These are phyloP conservation scores for Polietes domitor DNA, from an alignment of 2,888 invertebrate genomes.

Conservation along the genomic window DNA sequence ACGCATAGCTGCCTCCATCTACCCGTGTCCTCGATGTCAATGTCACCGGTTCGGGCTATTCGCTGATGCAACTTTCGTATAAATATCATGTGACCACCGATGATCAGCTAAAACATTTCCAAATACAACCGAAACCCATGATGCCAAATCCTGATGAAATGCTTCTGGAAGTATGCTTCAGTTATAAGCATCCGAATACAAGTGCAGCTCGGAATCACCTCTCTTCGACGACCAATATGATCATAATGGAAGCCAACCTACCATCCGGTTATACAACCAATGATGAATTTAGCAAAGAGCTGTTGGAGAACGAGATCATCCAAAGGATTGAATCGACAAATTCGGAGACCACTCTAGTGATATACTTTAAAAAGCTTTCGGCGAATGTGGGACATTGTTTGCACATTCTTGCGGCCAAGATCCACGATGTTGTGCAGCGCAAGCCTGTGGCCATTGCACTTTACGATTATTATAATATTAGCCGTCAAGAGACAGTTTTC, in stretches of 20 bases:
- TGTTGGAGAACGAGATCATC: conserved; percentile 4
- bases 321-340: conserved; percentile 40
- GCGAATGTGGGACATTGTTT: conserved; percentile 83
- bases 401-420: conserved; percentile 91
- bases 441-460: conserved; percentile 92
- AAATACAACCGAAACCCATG: conserved; percentile 12
- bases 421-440: conserved; percentile 91
- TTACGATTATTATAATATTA: conserved; percentile 95
- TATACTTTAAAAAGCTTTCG: conserved; percentile 26
- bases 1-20: conserved; percentile 9
- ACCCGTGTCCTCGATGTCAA: conserved; percentile 9
- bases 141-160: conserved; percentile 19
- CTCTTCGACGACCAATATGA: conserved; percentile 5
- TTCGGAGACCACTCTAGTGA: conserved; percentile 14
- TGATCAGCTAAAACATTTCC: background rate
- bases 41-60: conserved; percentile 4
- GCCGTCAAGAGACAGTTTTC: conserved; percentile 43
- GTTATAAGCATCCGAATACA: background rate
- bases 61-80: conserved; percentile 28
- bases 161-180: conserved; percentile 30
- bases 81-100: conserved; percentile 18
- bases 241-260: conserved; percentile 90
- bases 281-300: conserved; percentile 18
- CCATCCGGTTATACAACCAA: conserved; percentile 89
- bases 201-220: background rate